Percentiles rank a stretch among this genome's conserved stretches.
phyloP scores from a whole-genome alignment of 2,888 invertebrate genomes.

The Agonum fuliginosum region DNA sequence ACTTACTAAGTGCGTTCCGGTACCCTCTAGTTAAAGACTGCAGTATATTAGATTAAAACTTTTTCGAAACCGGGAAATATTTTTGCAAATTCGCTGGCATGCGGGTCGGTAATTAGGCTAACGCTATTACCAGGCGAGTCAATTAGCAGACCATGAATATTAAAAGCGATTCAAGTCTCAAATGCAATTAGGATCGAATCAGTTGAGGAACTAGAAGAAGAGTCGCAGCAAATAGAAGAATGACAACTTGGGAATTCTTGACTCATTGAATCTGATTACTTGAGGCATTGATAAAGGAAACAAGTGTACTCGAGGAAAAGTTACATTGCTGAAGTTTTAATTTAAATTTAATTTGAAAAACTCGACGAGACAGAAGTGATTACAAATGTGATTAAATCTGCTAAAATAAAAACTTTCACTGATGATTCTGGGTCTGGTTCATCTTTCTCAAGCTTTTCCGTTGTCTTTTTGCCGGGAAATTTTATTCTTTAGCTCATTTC shows the following conservation, averaged over 20 bases:
- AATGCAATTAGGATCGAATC: slow-evolving; percentile 58
- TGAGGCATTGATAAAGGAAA: slow-evolving; percentile 55
- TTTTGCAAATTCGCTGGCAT: slow-evolving; percentile 49
- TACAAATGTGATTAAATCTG: slow-evolving; percentile 57
- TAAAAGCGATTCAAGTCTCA: slow-evolving; percentile 65
- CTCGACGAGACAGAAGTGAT: slow-evolving; percentile 54
- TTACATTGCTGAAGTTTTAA: slow-evolving; percentile 46
- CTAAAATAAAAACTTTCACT: slow-evolving; percentile 44
- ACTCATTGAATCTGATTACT: slow-evolving; percentile 57
- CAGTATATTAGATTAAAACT: slow-evolving; percentile 53
- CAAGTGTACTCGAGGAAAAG: slow-evolving; percentile 54
- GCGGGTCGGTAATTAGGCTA: slow-evolving; percentile 69
- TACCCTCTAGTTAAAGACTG: neutral
- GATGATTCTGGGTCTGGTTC: slow-evolving; percentile 41
- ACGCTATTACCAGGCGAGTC: slow-evolving; percentile 69
- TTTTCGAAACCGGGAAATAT: slow-evolving; percentile 37
- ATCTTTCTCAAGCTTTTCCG: slow-evolving; percentile 12
- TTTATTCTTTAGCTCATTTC: slow-evolving; percentile 36
- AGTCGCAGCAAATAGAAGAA: slow-evolving; percentile 44
- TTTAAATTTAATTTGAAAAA: slow-evolving; percentile 43
- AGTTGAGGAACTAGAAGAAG: slow-evolving; percentile 33
- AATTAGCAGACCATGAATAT: slow-evolving; percentile 71
- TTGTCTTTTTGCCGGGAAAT: slow-evolving; percentile 11
- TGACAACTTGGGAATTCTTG: slow-evolving; percentile 56
- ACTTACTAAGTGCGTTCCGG: too few species aligned